Evolutionary conservation across 2,113 vertebrate genomes (phyloP), one percentile per base, ranked within the genome.

Genomic region (Esox niger): DNA sequence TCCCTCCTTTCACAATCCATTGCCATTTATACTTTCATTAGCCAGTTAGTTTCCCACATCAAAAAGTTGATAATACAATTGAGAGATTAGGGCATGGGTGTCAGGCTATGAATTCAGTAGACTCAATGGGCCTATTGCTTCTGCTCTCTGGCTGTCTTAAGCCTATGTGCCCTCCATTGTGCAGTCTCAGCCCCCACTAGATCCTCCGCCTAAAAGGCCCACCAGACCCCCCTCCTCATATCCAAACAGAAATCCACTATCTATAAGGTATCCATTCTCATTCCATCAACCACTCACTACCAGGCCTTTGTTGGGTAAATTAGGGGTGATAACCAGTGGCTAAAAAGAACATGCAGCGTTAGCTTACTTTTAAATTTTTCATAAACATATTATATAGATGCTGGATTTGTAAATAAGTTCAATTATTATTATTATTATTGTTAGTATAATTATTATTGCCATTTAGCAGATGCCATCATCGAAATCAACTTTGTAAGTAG

Each of bases 1-100:
- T 55, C 33, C 59, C 46, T 52, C 74, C 46, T 69, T 72, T 86
- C 78, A 67, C 55, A 57, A 25, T 54, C 62, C 20, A 3, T 46
- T 7, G 67, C 11, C 68, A 79, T 73, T 87, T 82, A 82, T 71
- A 82, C 74, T 77, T 84, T 71, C 73, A 88, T 85, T 86, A 85
- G 66, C 59, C 65, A 80, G 81, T 79, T 78, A 80, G 77, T 85
- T 80, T 84, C 75, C 66, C 70, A 77, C 69, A 82, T 79, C 49
- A 77, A 72, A 80, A 68, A 79, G 75, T 66, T 32, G 65, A 74
- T 33, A 71, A 67, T 75, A 46, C 74, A 78, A 76, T 80, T 78
- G 81, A 79, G 80, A 77, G 82, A 13, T 21, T 26, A 60, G 79
- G 75, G 69, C 79, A 68, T 2, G 65, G 71, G 66, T 82, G 75